Evolutionary conservation across 2,113 vertebrate species (phyloP).

Genomic region (Pedionomus torquatus): DNA sequence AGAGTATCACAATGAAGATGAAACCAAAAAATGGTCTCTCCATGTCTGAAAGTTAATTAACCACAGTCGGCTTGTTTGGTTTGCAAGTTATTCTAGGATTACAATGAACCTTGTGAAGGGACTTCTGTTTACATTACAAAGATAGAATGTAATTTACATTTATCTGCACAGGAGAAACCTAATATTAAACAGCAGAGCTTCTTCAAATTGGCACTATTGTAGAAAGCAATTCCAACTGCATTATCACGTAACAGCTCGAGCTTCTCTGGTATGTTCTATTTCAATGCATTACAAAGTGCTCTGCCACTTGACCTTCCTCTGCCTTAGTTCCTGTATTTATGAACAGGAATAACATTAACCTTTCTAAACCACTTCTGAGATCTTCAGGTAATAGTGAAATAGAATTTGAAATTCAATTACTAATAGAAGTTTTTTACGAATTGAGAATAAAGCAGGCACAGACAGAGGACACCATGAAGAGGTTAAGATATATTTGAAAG

Average conservation of each 20-base stretch:
- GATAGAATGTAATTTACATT: neutral
- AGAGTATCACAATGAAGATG: neutral
- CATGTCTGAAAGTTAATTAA: neutral
- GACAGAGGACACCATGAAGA: neutral
- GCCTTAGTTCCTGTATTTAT: neutral
- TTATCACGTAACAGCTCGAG: neutral
- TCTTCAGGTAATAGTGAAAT: neutral
- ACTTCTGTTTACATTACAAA: neutral
- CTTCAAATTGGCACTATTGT: neutral
- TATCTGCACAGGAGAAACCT: neutral
- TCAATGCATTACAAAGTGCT: neutral
- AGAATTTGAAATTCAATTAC: neutral
- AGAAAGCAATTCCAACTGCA: neutral
- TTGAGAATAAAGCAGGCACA: neutral
- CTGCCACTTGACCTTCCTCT: neutral
- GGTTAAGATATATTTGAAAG: neutral
- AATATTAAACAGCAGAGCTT: neutral
- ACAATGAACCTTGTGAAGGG: neutral
- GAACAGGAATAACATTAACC: neutral
- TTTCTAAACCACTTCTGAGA: neutral
- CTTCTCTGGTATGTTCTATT: neutral
- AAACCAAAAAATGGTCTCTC: neutral
- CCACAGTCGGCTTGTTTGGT: neutral
- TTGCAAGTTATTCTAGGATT: neutral
- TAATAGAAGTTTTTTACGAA: neutral